A percentile compares a stretch with the other conserved stretches of the same genome.
These are phyloP conservation scores for Taxidea taxus DNA, from an alignment of 2,113 vertebrate genomes.

Conservation along the genomic window DNA sequence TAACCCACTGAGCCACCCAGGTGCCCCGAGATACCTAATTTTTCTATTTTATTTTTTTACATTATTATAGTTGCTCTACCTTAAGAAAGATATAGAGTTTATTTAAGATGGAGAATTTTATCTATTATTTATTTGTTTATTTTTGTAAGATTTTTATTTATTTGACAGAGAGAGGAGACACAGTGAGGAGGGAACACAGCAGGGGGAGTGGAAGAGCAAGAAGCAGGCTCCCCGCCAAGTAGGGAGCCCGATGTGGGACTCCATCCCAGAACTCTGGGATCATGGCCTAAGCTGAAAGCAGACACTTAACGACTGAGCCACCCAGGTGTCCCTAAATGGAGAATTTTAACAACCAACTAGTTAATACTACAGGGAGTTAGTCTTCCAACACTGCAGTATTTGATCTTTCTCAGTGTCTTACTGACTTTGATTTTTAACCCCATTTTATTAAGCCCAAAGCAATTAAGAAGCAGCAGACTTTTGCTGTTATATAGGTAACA, in stretches of 20 bases:
- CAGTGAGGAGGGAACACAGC: too few species aligned
- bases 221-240: too few species aligned
- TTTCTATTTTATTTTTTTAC: background rate
- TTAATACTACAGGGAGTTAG: background rate
- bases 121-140: too few species aligned
- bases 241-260: too few species aligned
- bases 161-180: too few species aligned
- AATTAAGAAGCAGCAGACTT: background rate
- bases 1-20: too few species aligned
- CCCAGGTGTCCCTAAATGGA: background rate
- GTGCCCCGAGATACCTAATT: background rate
- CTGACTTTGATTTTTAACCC: background rate
- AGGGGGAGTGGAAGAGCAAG: too few species aligned
- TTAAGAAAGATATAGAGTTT: background rate
- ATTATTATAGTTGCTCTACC: background rate
- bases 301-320: too few species aligned
- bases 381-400: background rate
- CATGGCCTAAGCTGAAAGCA: too few species aligned
- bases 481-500: background rate
- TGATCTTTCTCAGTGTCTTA: background rate
- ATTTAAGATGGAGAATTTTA: constrained; percentile 4
- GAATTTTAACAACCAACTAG: background rate
- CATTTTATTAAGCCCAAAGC: background rate
- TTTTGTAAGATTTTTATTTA: too few species aligned
- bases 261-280: background rate